Percentiles rank a stretch among this genome's conserved stretches.
phyloP scores from a whole-genome alignment of 2,797 vertebrate species.

The Danio jaintianensis region DNA sequence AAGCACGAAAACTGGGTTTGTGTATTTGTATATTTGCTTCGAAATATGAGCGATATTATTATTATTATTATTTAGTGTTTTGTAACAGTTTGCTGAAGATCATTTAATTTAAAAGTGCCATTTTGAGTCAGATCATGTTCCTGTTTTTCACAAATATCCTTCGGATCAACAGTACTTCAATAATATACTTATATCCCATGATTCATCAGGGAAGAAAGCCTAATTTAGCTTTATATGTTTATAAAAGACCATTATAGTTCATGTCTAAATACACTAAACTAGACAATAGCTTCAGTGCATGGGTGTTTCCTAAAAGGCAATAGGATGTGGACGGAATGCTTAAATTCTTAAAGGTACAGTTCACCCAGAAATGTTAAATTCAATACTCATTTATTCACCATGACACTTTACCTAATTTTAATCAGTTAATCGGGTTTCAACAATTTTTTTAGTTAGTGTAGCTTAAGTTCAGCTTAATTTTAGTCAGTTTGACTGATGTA shows the following conservation, averaged over 20 bases:
- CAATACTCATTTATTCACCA: too few relatives aligned
- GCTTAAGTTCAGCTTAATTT: too few relatives aligned
- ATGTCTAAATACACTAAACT: slow-evolving; percentile 18
- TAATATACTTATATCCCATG: slow-evolving; percentile 1
- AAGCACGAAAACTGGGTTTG: slow-evolving; percentile 6
- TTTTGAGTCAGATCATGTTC: background rate
- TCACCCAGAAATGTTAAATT: too few relatives aligned
- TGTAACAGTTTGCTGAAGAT: slow-evolving; percentile 4
- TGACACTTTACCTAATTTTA: too few relatives aligned
- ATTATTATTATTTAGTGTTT: slow-evolving; percentile 21
- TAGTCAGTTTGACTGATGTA: too few relatives aligned
- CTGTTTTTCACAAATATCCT: background rate
- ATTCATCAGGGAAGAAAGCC: background rate
- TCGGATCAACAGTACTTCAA: background rate
- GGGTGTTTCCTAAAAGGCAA: slow-evolving; percentile 26
- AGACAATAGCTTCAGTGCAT: slow-evolving; percentile 11
- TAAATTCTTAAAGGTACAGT: background rate
- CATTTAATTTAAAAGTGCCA: background rate
- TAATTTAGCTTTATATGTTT: background rate
- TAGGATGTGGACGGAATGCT: slow-evolving; percentile 56
- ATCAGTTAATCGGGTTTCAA: too few relatives aligned
- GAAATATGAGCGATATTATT: background rate
- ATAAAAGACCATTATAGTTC: slow-evolving; percentile 12
- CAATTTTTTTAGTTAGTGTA: too few relatives aligned
- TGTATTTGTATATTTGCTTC: background rate